phyloP scores from a whole-genome alignment of 2,888 invertebrate genomes.

The Brachyptera putata region DNA sequence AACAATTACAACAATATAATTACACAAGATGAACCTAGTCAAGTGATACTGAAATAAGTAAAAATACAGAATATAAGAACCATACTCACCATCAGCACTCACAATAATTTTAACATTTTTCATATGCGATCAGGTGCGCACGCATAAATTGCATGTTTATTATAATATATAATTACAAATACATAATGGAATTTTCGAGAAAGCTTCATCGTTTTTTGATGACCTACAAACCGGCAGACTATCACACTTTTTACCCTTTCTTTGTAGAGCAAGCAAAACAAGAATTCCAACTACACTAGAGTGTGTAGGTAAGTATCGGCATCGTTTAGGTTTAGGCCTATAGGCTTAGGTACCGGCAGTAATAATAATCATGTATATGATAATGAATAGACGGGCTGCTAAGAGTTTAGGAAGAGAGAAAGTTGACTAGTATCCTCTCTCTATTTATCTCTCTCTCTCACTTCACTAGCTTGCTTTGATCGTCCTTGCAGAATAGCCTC shows the following conservation, averaged over 20 bases:
- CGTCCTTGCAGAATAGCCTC: neutral
- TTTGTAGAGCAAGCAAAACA: slow-evolving; percentile 21
- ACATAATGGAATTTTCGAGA: slow-evolving; percentile 26
- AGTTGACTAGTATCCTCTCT: neutral
- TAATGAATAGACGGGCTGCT: slow-evolving; percentile 9
- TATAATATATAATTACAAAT: slow-evolving; percentile 23
- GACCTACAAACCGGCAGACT: slow-evolving; percentile 23
- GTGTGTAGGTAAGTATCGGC: neutral
- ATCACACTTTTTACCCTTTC: slow-evolving; percentile 6
- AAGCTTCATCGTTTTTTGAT: slow-evolving; percentile 22
- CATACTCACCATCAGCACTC: no score
- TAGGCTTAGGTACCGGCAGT: neutral
- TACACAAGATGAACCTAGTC: no score
- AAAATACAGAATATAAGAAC: no score
- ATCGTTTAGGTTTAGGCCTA: neutral
- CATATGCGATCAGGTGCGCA: neutral
- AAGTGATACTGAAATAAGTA: no score
- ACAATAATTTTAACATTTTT: no score
- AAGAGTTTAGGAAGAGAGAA: neutral
- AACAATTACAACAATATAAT: no score
- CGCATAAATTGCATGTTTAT: neutral
- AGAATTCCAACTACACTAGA: slow-evolving; percentile 6
- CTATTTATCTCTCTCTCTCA: neutral
- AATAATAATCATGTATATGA: neutral
- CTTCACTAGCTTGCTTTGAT: neutral